phyloP scores from a whole-genome alignment of 2,113 vertebrate species.

The Ictalurus punctatus region DNA sequence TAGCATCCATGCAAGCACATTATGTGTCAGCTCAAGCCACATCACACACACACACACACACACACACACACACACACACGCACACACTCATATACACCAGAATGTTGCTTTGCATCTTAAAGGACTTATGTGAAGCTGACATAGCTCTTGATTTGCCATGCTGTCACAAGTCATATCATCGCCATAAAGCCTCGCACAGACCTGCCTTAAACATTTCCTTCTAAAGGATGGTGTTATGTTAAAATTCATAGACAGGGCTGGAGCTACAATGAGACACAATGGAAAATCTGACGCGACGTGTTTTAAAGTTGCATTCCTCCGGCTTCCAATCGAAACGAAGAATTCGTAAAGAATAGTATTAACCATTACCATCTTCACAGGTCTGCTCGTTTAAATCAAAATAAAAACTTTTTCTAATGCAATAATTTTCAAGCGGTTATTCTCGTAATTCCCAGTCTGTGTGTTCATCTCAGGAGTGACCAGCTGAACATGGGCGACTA shows the following conservation, averaged over 20 bases:
- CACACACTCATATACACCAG: background rate
- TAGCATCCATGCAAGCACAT: slow-evolving; percentile 57
- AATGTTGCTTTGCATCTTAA: background rate
- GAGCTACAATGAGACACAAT: background rate
- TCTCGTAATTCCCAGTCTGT: background rate
- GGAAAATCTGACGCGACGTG: background rate
- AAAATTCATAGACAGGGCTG: background rate
- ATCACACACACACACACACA: slow-evolving; percentile 48
- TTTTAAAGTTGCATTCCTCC: background rate
- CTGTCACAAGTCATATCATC: slow-evolving; percentile 1
- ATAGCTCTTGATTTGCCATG: background rate
- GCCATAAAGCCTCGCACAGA: background rate
- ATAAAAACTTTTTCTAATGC: background rate
- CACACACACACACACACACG: background rate
- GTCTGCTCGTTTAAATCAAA: background rate
- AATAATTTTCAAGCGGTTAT: background rate
- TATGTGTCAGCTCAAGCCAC: slow-evolving; percentile 64
- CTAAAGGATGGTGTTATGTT: background rate
- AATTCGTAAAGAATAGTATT: background rate
- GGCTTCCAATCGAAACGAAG: background rate
- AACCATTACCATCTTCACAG: background rate
- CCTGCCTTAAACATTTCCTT: background rate
- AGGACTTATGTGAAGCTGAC: background rate
- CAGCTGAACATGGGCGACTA: slow-evolving; percentile 94
- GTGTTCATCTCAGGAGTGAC: slow-evolving; percentile 79